Base-by-base conservation (phyloP, 2,888 invertebrate species). In the Plebejus argus region DNA sequence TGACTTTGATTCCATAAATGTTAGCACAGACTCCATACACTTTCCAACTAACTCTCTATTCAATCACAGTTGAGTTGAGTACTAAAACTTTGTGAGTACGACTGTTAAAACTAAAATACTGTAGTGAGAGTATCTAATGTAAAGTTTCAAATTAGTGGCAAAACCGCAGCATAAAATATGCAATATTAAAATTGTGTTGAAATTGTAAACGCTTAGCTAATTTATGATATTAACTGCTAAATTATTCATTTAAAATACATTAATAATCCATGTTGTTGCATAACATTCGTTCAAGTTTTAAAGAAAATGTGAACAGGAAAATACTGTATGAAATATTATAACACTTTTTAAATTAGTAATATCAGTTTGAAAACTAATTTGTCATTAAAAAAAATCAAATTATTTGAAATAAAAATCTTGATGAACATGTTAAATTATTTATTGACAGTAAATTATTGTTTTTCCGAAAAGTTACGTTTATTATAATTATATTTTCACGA, bases 191-290 rank as follows among this genome's bases (percentile, higher is more conserved):
- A 15, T 28, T 33, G 28, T 76, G n/a, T 35, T 56, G 35, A 45
- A 35, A 76, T 58, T 76, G n/a, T 76, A 76, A 58, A 15, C 33
- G 61, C 61, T 33, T 28, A 58, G 35, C 35, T 35, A 66, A 66
- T 66, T 66, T 66, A 66, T 66, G 18, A 33, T 66, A 66, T 66
- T 66, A 66, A 66, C 66, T 66, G 66, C 28, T 66, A 49, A 72
- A 74, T 23, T 74, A 49, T 74, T 49, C 20, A 66, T 66, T 66
- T 66, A 66, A 66, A 66, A 66, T 66, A 66, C 28, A 66, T 66
- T 28, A 66, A 66, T 66, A 4, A 61, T 61, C 15, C 28, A 66
- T 66, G 66, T 66, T 28, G 5, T 66, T 66, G 66, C 66, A 33
- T 33, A 66, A 18, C 15, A 28, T 20, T 33, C 12, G 15, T 15